Base-by-base conservation (phyloP, 1,140 invertebrate genomes). In the Drosophila nigrodunni region DNA sequence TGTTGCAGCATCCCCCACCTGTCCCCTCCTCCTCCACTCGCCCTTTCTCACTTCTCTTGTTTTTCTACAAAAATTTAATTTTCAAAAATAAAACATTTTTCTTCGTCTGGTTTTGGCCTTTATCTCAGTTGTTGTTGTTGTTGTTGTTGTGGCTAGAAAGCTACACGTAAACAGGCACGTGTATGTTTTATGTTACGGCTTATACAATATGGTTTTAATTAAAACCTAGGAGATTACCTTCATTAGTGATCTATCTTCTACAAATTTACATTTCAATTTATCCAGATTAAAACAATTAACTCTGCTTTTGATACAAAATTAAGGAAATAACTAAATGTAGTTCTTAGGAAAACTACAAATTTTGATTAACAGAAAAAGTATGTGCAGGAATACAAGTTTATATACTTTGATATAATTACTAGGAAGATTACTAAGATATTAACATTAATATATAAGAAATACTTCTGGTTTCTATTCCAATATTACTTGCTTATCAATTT, bases 31-130 rank as follows among this genome's bases (percentile, higher is more conserved):
- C 21, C 34, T 10, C 47, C 2, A 0, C 11, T 6, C 35, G 7
- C 44, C 47, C 50, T 46, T 41, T 8, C 35, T 7, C 37, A 46
- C 62, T 72, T 69, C 43, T 57, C 41, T 74, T 77, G 79, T 88
- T 87, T 77, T 77, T 69, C 57, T 49, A 83, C 66, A 77, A 87
- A 80, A 83, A 82, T 88, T 69, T 50, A 64, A 70, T 78, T 88
- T 88, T 83, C 80, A 72, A 88, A 89, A 83, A 83, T 88, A 85
- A 89, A 83, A 81, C 80, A 88, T 77, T 66, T 35, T 65, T 74
- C 62, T 58, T 85, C 34, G 73, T 79, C 72, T 76, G 60, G 43
- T 65, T 61, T 70, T 58, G 74, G 64, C 59, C 55, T 41, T 25
- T 69, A 55, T 58, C 61, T 50, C 35, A 44, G 50, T 50, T 67